phyloP scores from a whole-genome alignment of 1,140 invertebrate species.

The Neoseiulus cucumeris region DNA sequence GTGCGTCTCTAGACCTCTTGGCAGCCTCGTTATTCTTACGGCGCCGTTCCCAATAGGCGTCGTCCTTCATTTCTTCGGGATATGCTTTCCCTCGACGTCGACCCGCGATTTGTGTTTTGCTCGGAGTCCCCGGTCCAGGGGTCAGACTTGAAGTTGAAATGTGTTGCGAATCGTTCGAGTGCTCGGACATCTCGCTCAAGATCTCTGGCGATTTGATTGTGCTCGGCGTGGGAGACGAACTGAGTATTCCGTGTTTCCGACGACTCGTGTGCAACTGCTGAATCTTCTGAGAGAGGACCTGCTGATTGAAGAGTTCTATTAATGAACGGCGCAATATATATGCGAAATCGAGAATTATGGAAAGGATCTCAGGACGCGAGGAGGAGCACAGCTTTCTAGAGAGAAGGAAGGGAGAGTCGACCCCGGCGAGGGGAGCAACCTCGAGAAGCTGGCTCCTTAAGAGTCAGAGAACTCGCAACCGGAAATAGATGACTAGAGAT shows the following conservation, averaged over 20 bases:
- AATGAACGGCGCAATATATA: background rate
- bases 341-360: background rate
- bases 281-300: background rate
- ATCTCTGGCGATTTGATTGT: background rate
- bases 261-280: background rate
- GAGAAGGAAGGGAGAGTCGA: too few species aligned
- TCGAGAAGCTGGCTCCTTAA: too few species aligned
- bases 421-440: too few species aligned
- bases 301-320: background rate
- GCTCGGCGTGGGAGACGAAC: background rate
- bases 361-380: too few species aligned
- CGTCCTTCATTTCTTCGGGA: constrained; percentile 39
- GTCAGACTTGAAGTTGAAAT: background rate
- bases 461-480: too few species aligned
- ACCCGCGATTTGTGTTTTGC: background rate
- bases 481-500: too few species aligned
- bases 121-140: background rate
- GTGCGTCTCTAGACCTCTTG: constrained; percentile 70
- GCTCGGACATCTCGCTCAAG: background rate
- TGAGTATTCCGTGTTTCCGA: background rate
- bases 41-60: constrained; percentile 62
- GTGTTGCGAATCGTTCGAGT: background rate
- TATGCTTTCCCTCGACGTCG: constrained; percentile 10
- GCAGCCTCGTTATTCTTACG: constrained; percentile 88
- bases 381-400: too few species aligned